Percentiles rank a stretch among this genome's conserved stretches.
Evolutionary conservation across 2,113 vertebrate genomes (phyloP).

Genomic region (Piliocolobus tephrosceles): DNA sequence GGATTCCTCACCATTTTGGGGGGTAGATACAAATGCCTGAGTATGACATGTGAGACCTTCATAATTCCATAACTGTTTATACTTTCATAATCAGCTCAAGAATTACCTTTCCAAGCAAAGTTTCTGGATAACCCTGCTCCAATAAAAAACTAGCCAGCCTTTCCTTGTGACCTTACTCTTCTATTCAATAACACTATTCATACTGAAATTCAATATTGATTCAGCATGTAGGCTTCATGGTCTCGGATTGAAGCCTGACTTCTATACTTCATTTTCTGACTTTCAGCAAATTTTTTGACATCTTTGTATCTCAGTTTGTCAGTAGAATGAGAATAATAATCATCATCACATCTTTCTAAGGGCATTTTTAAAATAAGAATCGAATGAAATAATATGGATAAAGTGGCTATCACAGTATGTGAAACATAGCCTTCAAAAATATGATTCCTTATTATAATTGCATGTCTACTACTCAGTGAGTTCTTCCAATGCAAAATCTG

Average conservation of each 20-base stretch:
- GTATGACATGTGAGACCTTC: not conserved
- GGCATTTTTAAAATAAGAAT: not conserved
- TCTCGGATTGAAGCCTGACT: not conserved
- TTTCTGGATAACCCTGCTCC: not conserved
- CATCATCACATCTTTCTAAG: not conserved
- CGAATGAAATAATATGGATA: not conserved
- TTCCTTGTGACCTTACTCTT: not conserved
- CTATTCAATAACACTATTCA: not conserved
- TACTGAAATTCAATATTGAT: not conserved
- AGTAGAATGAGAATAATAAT: not conserved
- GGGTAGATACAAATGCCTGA: not conserved
- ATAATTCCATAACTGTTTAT: not conserved
- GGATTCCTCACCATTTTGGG: not conserved
- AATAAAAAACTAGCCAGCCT: not conserved
- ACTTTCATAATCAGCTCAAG: not conserved
- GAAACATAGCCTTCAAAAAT: not conserved
- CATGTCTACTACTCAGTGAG: not conserved
- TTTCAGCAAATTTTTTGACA: not conserved
- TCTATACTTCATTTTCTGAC: not conserved
- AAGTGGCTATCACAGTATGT: not conserved
- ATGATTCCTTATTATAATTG: not conserved
- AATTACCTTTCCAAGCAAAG: not conserved
- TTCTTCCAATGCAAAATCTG: not conserved
- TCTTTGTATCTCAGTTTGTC: not conserved
- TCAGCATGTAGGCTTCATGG: not conserved